A percentile compares a stretch with the other conserved stretches of the same genome.
phyloP scores from a whole-genome alignment of 2,888 invertebrate genomes.

The Amblyjoppa proteus region DNA sequence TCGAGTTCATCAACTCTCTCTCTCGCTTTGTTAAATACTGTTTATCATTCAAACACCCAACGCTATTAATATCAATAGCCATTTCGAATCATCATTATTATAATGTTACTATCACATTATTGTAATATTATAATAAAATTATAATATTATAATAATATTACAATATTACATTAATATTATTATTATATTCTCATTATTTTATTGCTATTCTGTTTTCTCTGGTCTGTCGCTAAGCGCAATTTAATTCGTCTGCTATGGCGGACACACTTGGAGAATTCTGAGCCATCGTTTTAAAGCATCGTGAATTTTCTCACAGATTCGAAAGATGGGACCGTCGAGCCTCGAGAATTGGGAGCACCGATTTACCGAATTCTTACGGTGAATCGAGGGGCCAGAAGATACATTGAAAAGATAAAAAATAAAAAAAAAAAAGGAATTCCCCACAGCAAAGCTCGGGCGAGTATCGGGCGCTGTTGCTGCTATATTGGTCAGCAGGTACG shows the following conservation, averaged over 20 bases:
- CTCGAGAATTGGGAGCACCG: slow-evolving; percentile 27
- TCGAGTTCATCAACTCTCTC: background rate
- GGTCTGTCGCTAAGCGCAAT: background rate
- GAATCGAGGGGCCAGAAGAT: slow-evolving; percentile 16
- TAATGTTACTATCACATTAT: too few species aligned
- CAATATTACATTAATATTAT: too few species aligned
- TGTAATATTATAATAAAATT: too few species aligned
- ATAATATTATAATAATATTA: too few species aligned
- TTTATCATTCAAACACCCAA: background rate
- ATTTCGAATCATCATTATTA: too few species aligned
- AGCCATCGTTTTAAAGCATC: background rate
- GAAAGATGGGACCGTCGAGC: slow-evolving; percentile 22
- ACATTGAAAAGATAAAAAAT: slow-evolving; percentile 21
- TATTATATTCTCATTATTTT: too few species aligned
- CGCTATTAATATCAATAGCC: too few species aligned
- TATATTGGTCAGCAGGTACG: slow-evolving; percentile 34
- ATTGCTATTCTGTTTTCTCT: too few species aligned
- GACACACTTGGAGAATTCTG: background rate
- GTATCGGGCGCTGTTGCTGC: slow-evolving; percentile 16
- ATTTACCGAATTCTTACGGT: slow-evolving; percentile 39
- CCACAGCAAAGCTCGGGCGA: background rate
- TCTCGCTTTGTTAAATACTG: background rate
- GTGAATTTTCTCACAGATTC: slow-evolving; percentile 39
- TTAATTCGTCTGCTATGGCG: background rate
- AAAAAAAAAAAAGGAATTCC: slow-evolving; percentile 4